phyloP scores from a whole-genome alignment of 2,888 invertebrate genomes.

The Trisateles emortualis region DNA sequence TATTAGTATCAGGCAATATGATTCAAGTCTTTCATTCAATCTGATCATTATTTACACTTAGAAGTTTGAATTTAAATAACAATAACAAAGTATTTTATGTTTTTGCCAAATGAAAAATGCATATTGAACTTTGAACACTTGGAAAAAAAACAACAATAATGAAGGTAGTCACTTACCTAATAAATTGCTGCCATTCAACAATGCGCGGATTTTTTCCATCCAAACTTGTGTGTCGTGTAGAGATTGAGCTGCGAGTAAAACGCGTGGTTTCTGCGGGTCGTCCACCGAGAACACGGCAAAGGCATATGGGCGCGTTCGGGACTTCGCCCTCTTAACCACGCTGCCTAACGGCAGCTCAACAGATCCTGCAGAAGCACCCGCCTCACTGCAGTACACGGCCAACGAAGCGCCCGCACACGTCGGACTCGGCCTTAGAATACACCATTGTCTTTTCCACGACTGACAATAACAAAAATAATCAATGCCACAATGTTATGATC shows the following conservation, averaged over 20 bases:
- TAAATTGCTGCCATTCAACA: slow-evolving; percentile 78
- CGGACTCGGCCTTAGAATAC: slow-evolving; percentile 86
- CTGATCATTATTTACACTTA: no score
- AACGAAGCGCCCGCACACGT: slow-evolving; percentile 84
- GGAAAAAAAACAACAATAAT: slow-evolving; percentile 24
- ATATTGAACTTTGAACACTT: slow-evolving; percentile 29
- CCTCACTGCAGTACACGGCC: slow-evolving; percentile 85
- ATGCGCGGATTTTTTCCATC: slow-evolving; percentile 88
- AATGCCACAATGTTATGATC: slow-evolving; percentile 46
- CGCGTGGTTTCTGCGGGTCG: slow-evolving; percentile 87
- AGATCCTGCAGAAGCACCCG: slow-evolving; percentile 77
- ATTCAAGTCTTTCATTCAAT: no score
- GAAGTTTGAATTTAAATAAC: no score
- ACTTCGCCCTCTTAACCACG: slow-evolving; percentile 88
- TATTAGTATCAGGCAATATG: no score
- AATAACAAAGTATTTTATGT: neutral
- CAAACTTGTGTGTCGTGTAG: slow-evolving; percentile 89
- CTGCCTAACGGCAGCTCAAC: slow-evolving; percentile 87
- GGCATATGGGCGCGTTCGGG: slow-evolving; percentile 89
- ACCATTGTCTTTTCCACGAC: slow-evolving; percentile 90
- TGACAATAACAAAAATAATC: slow-evolving; percentile 66
- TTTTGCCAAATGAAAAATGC: neutral
- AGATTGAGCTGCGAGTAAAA: slow-evolving; percentile 88
- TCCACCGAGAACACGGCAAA: slow-evolving; percentile 89
- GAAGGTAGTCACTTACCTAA: slow-evolving; percentile 67